Base-by-base conservation (phyloP, 2,888 invertebrate species). In the Drosophila multiciliata region DNA sequence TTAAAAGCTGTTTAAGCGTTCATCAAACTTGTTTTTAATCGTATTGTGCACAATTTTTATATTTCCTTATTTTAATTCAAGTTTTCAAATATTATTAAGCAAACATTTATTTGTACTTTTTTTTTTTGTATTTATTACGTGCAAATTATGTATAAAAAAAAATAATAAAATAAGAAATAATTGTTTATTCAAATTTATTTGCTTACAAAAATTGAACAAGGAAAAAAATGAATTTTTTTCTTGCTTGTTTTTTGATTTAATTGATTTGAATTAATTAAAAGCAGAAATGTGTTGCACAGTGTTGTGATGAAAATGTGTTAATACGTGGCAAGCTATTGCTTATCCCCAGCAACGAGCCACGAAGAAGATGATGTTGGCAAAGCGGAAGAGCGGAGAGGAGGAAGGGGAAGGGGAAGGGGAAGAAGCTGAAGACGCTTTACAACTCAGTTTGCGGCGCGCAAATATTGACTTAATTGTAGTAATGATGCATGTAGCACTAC, bases 241-340 rank as follows among this genome's bases (percentile, higher is more conserved):
- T 15, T 20, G 12, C 12, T 7, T 9, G 9, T 17, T 26, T 26
- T 26, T 4, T 17, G 5, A 48, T 15, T 49, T 26, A 15, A 8
- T 42, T 20, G 42, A 42, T 11, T 12, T 20, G 6, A 11, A 20
- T 42, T 42, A 20, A 45, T 40, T 40, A n/a, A n/a, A 23, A 45
- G 29, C 57, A 15, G 60, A 32, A 11, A 8, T 23, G 23, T 71
- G 69, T 60, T 71, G 68, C 29, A 17, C 50, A 78, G 82, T 80
- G 80, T 80, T 68, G 64, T 59, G 50, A 66, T 78, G 72, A 66
- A 67, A 79, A 82, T 85, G 83, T 84, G 87, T 78, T 84, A 84
- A 87, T 85, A 73, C 76, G 53, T 53, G 62, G 63, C 35, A 54
- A 53, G 54, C 81, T 42, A 45, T 50, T 60, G 49, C 77, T 68